A percentile compares a stretch with the other conserved stretches of the same genome.
phyloP scores from a whole-genome alignment of 2,888 invertebrate species.

The Zootermopsis nevadensis region DNA sequence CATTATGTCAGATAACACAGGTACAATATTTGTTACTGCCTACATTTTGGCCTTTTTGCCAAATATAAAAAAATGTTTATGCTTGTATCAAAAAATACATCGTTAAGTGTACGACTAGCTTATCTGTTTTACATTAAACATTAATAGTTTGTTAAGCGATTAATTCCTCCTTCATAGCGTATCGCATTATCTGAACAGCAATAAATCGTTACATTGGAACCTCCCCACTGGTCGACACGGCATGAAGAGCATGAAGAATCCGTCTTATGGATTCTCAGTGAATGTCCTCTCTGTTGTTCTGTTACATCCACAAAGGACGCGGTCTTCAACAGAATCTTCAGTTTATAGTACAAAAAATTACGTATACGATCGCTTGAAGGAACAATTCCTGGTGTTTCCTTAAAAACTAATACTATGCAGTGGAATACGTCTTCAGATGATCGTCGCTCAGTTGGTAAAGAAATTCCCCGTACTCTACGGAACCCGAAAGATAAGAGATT shows the following conservation, averaged over 20 bases:
- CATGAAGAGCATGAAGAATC: background rate
- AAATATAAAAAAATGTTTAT: background rate
- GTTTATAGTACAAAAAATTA: too few relatives aligned
- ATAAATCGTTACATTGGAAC: background rate
- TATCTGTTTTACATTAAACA: slow-evolving; percentile 6
- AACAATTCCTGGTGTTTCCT: too few relatives aligned
- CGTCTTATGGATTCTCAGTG: background rate
- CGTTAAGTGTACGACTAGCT: background rate
- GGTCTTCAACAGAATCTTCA: background rate
- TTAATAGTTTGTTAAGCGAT: slow-evolving; percentile 18
- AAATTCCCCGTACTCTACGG: too few relatives aligned
- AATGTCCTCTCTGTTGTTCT: too few relatives aligned
- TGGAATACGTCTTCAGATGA: too few relatives aligned
- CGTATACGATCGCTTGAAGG: too few relatives aligned
- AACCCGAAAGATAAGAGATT: too few relatives aligned
- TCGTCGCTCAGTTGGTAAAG: too few relatives aligned
- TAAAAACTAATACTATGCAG: too few relatives aligned
- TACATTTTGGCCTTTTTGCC: background rate
- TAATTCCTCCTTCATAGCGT: background rate
- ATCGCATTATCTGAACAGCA: slow-evolving; percentile 16
- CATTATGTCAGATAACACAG: background rate
- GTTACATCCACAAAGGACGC: background rate
- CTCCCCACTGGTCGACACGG: background rate
- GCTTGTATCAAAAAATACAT: background rate
- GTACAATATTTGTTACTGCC: slow-evolving; percentile 7